Conservation (phyloP, 2,113 vertebrate genomes). For the Entomyzon cyanotis region DNA sequence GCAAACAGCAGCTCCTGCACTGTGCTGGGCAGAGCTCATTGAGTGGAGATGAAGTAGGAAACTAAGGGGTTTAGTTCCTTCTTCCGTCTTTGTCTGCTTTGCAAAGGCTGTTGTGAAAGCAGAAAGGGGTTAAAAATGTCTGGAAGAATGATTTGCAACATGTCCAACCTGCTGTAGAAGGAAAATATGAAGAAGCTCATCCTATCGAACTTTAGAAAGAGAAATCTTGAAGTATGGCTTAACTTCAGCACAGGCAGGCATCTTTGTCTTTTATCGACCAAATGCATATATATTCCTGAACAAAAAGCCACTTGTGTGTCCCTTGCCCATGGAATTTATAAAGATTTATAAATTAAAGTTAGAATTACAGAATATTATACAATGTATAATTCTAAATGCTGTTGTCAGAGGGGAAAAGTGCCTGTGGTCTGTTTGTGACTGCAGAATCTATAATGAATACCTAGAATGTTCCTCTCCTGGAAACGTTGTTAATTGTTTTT, state of each 20-base stretch:
- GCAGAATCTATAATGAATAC: not conserved
- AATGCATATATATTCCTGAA: not conserved
- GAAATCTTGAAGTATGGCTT: not conserved
- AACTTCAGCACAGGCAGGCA: not conserved
- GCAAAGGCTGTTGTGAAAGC: not conserved
- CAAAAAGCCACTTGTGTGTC: not conserved
- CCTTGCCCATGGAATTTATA: not conserved
- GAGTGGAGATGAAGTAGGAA: not conserved
- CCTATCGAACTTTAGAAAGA: not conserved
- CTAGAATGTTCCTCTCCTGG: constrained; percentile 17
- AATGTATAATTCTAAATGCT: not conserved
- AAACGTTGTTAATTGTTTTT: constrained; percentile 46
- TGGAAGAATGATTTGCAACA: not conserved
- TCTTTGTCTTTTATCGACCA: not conserved
- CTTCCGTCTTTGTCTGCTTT: not conserved
- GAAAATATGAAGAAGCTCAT: not conserved
- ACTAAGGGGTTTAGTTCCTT: not conserved
- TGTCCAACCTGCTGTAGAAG: not conserved
- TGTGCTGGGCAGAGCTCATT: not conserved
- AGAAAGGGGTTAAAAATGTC: not conserved
- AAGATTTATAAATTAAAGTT: not conserved
- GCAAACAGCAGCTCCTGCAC: not conserved
- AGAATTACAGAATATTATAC: not conserved
- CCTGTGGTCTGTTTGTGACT: not conserved
- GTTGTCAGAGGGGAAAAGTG: not conserved